These are phyloP conservation scores for Recurvirostra avosetta DNA, from an alignment of 2,113 vertebrate species.

Conservation along the genomic window DNA sequence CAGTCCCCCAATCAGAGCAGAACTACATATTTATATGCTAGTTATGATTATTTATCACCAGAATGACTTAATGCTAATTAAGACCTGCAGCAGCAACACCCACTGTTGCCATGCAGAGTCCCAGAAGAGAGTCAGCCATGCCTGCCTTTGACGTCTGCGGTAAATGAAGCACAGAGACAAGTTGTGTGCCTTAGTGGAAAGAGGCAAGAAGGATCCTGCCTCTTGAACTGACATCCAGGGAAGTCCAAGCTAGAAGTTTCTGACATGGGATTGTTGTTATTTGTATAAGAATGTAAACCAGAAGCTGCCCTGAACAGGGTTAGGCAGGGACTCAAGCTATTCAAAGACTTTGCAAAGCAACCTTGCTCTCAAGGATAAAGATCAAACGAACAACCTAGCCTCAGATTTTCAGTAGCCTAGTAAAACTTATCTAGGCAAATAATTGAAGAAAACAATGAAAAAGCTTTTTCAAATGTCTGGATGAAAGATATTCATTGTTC, in stretches of 20 bases:
- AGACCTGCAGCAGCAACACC: neutral
- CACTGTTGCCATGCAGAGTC: neutral
- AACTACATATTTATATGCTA: neutral
- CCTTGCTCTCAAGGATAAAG: neutral
- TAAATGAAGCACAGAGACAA: neutral
- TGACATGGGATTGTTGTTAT: neutral
- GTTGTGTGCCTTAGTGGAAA: neutral
- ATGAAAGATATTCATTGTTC: neutral
- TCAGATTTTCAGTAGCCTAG: neutral
- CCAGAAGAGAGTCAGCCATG: neutral
- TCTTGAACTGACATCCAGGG: neutral
- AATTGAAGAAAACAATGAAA: neutral
- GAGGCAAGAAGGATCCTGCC: neutral
- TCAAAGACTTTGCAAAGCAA: neutral
- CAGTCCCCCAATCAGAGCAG: neutral
- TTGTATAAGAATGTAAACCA: neutral
- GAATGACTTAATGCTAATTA: neutral
- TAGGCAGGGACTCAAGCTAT: neutral
- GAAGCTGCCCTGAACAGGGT: neutral
- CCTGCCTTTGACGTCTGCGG: neutral
- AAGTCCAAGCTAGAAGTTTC: neutral
- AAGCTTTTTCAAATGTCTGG: neutral
- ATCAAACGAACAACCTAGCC: neutral
- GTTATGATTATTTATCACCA: neutral
- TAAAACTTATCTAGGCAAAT: too few relatives aligned